phyloP scores from a whole-genome alignment of 2,888 invertebrate genomes.

The Taphrorychus bicolor region DNA sequence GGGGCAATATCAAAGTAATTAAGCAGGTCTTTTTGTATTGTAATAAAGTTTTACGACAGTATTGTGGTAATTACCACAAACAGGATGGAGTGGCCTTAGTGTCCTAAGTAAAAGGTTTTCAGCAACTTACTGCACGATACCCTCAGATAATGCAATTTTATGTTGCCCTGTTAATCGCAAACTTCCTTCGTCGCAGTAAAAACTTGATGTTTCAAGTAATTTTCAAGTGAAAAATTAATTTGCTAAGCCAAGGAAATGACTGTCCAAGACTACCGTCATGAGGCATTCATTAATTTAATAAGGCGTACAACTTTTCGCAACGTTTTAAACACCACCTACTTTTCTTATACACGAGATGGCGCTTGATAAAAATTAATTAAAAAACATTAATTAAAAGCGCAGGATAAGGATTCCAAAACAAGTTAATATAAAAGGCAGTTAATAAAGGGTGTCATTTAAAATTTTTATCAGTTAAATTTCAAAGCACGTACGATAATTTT shows the following conservation, averaged over 20 bases:
- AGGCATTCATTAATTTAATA: slow-evolving; percentile 13
- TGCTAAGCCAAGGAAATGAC: neutral
- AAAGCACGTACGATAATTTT: slow-evolving; percentile 59
- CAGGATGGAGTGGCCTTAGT: no score
- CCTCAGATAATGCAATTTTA: no score
- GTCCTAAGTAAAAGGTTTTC: no score
- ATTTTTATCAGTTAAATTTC: slow-evolving; percentile 57
- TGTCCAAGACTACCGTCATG: neutral
- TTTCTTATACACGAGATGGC: slow-evolving; percentile 4
- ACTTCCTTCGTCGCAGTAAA: no score
- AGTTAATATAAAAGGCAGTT: slow-evolving; percentile 46
- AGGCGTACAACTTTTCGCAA: slow-evolving; percentile 8
- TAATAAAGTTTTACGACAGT: no score
- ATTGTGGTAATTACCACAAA: no score
- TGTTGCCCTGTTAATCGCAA: no score
- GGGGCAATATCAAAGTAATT: no score
- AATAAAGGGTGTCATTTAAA: slow-evolving; percentile 54
- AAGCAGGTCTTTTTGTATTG: no score
- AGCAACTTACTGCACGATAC: no score
- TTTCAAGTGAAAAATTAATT: neutral
- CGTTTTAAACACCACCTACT: slow-evolving; percentile 19
- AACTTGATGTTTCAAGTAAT: neutral
- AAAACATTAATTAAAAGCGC: slow-evolving; percentile 41
- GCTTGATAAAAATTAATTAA: slow-evolving; percentile 39
- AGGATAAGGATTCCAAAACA: slow-evolving; percentile 38